phyloP scores from a whole-genome alignment of 1,140 invertebrate species.

The Halyomorpha halys region DNA sequence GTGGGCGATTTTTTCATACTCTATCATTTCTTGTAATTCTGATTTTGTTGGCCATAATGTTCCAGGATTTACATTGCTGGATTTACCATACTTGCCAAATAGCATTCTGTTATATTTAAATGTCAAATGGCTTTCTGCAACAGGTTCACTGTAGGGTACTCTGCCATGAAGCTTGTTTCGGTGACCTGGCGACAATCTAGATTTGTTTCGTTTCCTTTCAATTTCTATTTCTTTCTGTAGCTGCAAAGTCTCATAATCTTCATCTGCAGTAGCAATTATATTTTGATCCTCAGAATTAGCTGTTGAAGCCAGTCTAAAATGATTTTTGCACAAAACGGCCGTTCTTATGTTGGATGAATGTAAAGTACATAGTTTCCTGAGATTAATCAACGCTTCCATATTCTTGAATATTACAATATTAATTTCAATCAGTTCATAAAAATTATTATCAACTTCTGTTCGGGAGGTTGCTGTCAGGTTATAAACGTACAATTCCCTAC shows the following conservation, averaged over 20 bases:
- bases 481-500: no score
- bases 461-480: no score
- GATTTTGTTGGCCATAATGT: slow-evolving; percentile 47
- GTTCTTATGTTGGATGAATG: no score
- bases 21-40: slow-evolving; percentile 44
- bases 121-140: slow-evolving; percentile 41
- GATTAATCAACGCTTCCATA: no score
- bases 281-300: background rate
- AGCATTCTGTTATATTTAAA: slow-evolving; percentile 47
- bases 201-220: slow-evolving; percentile 46
- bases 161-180: slow-evolving; percentile 42
- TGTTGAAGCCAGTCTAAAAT: no score
- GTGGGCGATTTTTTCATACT: slow-evolving; percentile 50
- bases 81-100: slow-evolving; percentile 47
- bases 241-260: background rate
- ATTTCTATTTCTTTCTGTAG: slow-evolving; percentile 32
- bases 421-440: no score
- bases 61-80: slow-evolving; percentile 35
- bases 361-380: no score
- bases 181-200: slow-evolving; percentile 41
- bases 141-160: slow-evolving; percentile 41
- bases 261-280: background rate
- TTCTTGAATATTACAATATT: no score
- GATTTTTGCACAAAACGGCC: no score
- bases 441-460: no score